Evolutionary conservation across 2,797 vertebrate genomes (phyloP), one percentile per base, ranked within the genome.

Genomic region (Zenarchopterus dispar): DNA sequence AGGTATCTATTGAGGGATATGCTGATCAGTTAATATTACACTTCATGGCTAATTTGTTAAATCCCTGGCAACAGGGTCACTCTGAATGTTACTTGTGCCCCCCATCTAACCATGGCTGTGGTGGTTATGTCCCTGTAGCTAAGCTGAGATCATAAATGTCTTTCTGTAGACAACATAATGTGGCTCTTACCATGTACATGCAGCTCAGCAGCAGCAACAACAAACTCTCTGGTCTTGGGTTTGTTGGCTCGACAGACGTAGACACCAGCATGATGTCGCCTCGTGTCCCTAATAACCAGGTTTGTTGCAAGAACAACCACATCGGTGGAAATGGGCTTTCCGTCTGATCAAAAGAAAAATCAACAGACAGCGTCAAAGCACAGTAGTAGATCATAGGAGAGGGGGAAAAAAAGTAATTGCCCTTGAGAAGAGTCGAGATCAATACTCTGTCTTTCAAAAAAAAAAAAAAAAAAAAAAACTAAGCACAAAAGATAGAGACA

Each of bases 211-310:
- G 95, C 92, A 0, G 96, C 95, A 0, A 89, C 94, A 58, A 96
- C 93, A 9, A 97, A 99, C 84, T 98, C 94, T 64, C 96, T 94
- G 28, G 96, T 99, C 66, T 90, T 97, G 67, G 96, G 96, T 79
- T 96, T 97, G 91, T 98, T 99, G 77, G 96, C 97, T 2, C 97
- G 92, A 84, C 98, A 99, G 66, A 99, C 95, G 0, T 99, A 99
- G 45, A 97, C 79, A 11, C 97, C 98, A 0, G 95, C 93, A 73
- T 99, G 97, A 74, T 95, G 93, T 65, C 93, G 93, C 73, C 95
- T 94, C 0, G 95, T 94, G 66, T 94, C 91, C 71, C 92, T 90
- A 80, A 99, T 97, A 52, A 98, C 92, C 26, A 99, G 94, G 80
- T 98, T 99, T 47, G 96, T 96, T 73, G 95, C 95, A 76, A 97